These are phyloP conservation scores for Heliconius sara DNA, from an alignment of 2,888 invertebrate species.

Conservation along the genomic window DNA sequence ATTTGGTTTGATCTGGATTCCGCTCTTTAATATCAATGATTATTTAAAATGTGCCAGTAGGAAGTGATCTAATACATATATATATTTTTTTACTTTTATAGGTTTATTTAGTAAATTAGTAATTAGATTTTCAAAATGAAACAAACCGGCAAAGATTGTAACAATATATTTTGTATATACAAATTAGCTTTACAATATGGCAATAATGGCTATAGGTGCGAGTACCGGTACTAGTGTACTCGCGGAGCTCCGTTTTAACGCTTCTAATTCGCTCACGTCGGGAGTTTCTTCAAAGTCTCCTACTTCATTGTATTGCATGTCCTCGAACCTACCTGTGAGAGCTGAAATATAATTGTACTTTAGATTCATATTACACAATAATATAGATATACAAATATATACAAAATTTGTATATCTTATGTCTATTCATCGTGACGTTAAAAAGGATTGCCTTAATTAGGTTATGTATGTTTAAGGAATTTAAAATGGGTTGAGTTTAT, in stretches of 20 bases:
- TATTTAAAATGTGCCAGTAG: too few species aligned
- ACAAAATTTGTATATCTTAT: not conserved
- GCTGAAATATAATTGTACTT: slow-evolving; percentile 61
- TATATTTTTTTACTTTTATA: too few species aligned
- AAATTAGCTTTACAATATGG: slow-evolving; percentile 75
- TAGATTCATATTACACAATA: not conserved
- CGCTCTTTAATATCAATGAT: too few species aligned
- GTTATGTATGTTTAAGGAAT: not conserved
- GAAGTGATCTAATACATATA: too few species aligned
- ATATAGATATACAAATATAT: not conserved
- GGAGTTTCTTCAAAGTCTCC: slow-evolving; percentile 73
- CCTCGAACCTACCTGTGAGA: slow-evolving; percentile 77
- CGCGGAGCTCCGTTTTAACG: slow-evolving; percentile 72
- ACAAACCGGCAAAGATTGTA: slow-evolving; percentile 63
- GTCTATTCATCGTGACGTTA: not conserved
- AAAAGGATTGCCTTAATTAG: not conserved
- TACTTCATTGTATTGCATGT: slow-evolving; percentile 79
- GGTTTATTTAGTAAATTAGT: not conserved
- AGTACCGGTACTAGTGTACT: slow-evolving; percentile 49
- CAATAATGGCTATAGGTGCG: slow-evolving; percentile 61
- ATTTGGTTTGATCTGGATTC: too few species aligned
- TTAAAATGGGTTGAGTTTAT: not conserved
- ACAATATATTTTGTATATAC: slow-evolving; percentile 78
- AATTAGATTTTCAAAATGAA: slow-evolving; percentile 32
- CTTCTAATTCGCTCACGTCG: slow-evolving; percentile 77